phyloP scores from a whole-genome alignment of 2,888 invertebrate genomes.

The Agelastica alni region DNA sequence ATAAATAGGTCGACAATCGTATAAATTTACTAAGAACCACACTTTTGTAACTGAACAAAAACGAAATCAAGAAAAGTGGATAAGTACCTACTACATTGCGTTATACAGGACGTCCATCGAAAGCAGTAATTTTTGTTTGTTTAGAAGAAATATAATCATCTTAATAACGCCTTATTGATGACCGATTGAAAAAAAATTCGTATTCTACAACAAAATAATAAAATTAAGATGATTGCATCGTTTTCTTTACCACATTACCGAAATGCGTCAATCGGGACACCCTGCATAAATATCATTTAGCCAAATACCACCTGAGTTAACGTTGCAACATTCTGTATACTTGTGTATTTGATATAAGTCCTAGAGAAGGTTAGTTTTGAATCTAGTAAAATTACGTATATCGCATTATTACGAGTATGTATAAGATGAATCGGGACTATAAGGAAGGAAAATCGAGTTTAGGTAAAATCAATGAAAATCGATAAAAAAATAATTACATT shows the following conservation, averaged over 20 bases:
- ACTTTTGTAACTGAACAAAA: too few relatives aligned
- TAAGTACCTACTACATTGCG: slow-evolving; percentile 20
- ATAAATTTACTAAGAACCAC: too few relatives aligned
- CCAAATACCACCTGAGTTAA: slow-evolving; percentile 56
- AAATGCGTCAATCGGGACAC: too few relatives aligned
- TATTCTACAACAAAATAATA: too few relatives aligned
- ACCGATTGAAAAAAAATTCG: too few relatives aligned
- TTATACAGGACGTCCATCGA: slow-evolving; percentile 15
- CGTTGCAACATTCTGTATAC: slow-evolving; percentile 58
- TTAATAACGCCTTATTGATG: too few relatives aligned
- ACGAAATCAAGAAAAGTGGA: slow-evolving; percentile 16
- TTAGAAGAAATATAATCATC: too few relatives aligned
- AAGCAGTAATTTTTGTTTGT: neutral
- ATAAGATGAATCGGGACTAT: slow-evolving; percentile 43
- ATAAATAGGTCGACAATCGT: too few relatives aligned
- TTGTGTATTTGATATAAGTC: slow-evolving; percentile 53
- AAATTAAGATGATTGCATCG: too few relatives aligned
- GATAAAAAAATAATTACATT: neutral
- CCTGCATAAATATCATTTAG: slow-evolving; percentile 43
- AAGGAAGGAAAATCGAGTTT: slow-evolving; percentile 14
- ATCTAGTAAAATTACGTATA: slow-evolving; percentile 58
- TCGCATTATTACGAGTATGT: too few relatives aligned
- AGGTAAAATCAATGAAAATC: neutral
- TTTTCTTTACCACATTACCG: too few relatives aligned
- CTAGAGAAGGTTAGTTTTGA: slow-evolving; percentile 43